phyloP scores from a whole-genome alignment of 2,797 vertebrate species.

The Cephalopachus bancanus region DNA sequence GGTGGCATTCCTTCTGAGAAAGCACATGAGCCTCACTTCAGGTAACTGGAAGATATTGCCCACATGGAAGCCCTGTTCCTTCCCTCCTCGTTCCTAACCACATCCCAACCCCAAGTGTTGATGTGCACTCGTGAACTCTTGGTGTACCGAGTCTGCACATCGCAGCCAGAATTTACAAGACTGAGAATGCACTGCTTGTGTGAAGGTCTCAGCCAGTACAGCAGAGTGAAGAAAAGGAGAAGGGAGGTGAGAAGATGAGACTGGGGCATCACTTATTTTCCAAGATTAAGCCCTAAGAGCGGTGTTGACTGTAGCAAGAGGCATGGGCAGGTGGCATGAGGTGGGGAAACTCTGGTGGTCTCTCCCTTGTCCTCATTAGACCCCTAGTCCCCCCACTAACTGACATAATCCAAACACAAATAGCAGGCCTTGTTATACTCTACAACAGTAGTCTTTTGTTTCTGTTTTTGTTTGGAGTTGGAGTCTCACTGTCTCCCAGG shows the following conservation, averaged over 20 bases:
- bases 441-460: too few species aligned
- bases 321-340: neutral
- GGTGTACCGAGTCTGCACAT: neutral
- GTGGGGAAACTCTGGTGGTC: too few species aligned
- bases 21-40: neutral
- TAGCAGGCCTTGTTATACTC: neutral
- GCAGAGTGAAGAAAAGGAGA: neutral
- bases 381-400: neutral
- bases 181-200: neutral
- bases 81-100: neutral
- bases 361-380: neutral
- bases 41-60: accelerated
- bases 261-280: neutral
- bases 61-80: neutral
- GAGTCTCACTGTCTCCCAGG: too few species aligned
- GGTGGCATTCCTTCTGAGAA: neutral
- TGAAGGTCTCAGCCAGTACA: neutral
- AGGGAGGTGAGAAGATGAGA: neutral
- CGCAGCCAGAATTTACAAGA: neutral
- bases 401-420: neutral
- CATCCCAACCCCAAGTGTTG: neutral
- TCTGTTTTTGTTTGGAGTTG: too few species aligned
- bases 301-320: neutral
- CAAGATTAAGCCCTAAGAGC: neutral
- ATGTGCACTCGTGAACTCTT: accelerated